phyloP scores from a whole-genome alignment of 2,888 invertebrate species.

The Metallyticus violacea region DNA sequence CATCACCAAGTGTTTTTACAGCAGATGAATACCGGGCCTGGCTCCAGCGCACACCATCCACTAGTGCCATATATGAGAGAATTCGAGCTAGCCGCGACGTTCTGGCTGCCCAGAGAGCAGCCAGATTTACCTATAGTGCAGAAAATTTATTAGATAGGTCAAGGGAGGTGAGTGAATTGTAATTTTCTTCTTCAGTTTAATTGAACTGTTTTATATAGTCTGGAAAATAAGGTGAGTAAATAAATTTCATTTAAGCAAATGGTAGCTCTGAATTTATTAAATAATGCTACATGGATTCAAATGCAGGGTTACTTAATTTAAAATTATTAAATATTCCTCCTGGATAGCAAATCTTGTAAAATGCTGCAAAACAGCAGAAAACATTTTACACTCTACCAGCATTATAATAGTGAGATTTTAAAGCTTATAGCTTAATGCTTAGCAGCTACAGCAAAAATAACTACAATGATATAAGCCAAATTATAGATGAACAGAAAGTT shows the following conservation, averaged over 20 bases:
- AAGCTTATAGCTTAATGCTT: too few species aligned
- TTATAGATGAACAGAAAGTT: too few species aligned
- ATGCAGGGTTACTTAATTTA: background rate
- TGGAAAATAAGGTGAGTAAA: background rate
- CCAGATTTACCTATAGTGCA: slow-evolving; percentile 83
- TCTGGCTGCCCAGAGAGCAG: slow-evolving; percentile 63
- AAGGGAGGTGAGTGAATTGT: slow-evolving; percentile 58
- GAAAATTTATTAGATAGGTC: slow-evolving; percentile 60
- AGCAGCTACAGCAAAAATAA: too few species aligned
- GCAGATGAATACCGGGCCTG: slow-evolving; percentile 92
- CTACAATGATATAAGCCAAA: too few species aligned
- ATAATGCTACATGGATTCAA: background rate
- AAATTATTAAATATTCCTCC: too few species aligned
- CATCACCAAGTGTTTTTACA: slow-evolving; percentile 66
- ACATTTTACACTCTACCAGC: too few species aligned
- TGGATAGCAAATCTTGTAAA: too few species aligned
- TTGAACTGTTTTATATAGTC: slow-evolving; percentile 5
- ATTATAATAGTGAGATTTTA: too few species aligned
- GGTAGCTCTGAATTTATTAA: background rate
- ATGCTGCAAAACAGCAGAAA: too few species aligned
- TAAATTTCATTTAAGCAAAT: background rate
- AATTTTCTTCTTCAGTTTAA: background rate
- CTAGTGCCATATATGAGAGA: slow-evolving; percentile 89
- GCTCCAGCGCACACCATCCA: slow-evolving; percentile 71
- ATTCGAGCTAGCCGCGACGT: slow-evolving; percentile 77